Percentiles rank a stretch among this genome's conserved stretches.
These are phyloP conservation scores for Diplodus puntazzo DNA, from an alignment of 2,797 vertebrate genomes.

Conservation along the genomic window DNA sequence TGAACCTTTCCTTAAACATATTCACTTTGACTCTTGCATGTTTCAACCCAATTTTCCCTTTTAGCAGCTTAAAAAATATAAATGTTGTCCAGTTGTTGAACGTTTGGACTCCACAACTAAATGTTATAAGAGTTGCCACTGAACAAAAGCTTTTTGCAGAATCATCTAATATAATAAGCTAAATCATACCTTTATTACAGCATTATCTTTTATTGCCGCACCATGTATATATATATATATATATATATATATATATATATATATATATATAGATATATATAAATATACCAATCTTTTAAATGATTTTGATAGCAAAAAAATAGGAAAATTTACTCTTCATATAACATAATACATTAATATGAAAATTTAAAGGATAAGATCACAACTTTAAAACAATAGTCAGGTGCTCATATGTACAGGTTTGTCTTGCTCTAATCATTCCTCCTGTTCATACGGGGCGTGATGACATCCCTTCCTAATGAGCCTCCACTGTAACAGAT, in stretches of 20 bases:
- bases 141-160: too few species aligned
- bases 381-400: neutral
- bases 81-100: neutral
- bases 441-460: neutral
- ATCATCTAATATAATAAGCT: neutral
- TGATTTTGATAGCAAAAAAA: neutral
- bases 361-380: neutral
- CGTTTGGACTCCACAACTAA: neutral
- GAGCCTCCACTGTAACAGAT: neutral
- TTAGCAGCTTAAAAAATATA: constrained; percentile 1
- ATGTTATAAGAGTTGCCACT: neutral
- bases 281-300: too few species aligned
- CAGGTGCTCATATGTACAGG: neutral
- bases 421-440: neutral
- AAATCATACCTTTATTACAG: neutral
- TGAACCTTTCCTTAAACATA: neutral
- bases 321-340: neutral
- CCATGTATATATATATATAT: too few species aligned
- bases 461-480: neutral
- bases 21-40: neutral
- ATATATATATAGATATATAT: too few species aligned
- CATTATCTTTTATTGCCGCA: neutral
- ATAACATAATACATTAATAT: neutral
- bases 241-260: too few species aligned
- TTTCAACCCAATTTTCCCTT: neutral